Base-by-base conservation (phyloP, 2,113 vertebrate genomes). In the Chaenocephalus aceratus region DNA sequence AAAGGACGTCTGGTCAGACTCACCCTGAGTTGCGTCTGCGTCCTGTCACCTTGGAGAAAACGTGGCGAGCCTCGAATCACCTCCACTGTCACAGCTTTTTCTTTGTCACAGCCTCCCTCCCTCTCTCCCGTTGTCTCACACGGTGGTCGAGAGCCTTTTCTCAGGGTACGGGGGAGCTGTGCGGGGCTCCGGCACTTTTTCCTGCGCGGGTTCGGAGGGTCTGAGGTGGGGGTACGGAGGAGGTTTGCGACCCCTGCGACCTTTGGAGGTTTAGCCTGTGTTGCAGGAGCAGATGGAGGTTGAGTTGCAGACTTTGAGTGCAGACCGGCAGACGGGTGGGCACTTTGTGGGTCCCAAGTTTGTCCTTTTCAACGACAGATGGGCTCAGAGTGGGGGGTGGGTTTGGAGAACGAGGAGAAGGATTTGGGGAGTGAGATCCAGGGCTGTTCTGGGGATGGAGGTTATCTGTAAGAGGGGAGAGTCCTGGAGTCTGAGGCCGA, bases 121-220 rank as follows among this genome's bases (percentile, higher is more conserved):
- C 78, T 86, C 86, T 53, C 84, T 85, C 77, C 86, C 85, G 58
- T 81, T 1, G 86, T 87, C 87, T 95, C 93, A 95, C 90, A 96
- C 95, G 5, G 91, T 95, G 72, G 95, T 96, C 3, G 94, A 95
- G 82, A 95, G 94, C 88, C 90, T 90, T 70, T 93, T 95, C 85
- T 91, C 93, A 1, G 93, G 93, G 72, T 95, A 94, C 2, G 94
- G 94, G 36, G 93, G 93, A 75, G 87, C 86, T 83, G 92, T 91
- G 63, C 91, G 81, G 61, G 90, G 76, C 52, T 93, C 91, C 71
- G 86, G 93, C 14, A 6, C 87, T 80, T 88, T 41, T 41, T 41
- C 90, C 82, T 90, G 89, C 2, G 56, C 65, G 48, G 67, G 79
- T 16, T 88, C 89, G 0, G 74, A 76, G 48, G 79, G 78, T 57